Evolutionary conservation across 2,797 vertebrate genomes (phyloP).

Genomic region (Cercopithecus mitis): DNA sequence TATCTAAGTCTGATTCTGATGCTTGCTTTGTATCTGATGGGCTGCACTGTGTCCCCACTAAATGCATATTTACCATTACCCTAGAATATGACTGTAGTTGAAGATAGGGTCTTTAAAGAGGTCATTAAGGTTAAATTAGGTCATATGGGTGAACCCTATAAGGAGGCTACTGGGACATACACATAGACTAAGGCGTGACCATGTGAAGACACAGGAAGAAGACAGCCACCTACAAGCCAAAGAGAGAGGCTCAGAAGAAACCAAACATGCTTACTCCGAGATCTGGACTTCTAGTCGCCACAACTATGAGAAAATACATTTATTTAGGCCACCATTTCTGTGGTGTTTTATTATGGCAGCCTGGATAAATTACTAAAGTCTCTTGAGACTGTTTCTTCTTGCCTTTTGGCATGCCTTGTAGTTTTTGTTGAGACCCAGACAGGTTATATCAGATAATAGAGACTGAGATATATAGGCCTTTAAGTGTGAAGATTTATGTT

Average conservation of each 20-base stretch:
- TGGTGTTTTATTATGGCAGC: background rate
- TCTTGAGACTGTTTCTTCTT: background rate
- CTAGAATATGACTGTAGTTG: background rate
- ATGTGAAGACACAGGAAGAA: background rate
- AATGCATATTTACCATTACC: background rate
- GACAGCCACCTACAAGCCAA: background rate
- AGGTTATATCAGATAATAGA: background rate
- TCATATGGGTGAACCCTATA: background rate
- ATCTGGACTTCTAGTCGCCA: background rate
- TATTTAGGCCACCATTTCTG: background rate
- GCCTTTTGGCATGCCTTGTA: background rate
- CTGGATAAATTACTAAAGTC: background rate
- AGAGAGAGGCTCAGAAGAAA: background rate
- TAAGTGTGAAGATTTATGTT: background rate
- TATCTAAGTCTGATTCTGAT: background rate
- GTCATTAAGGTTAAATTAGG: background rate
- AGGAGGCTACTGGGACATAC: background rate
- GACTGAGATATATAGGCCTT: background rate
- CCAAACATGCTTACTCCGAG: background rate
- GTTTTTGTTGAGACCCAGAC: background rate
- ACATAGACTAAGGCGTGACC: too few species aligned
- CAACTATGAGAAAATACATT: background rate
- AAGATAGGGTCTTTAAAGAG: background rate
- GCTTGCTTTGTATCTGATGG: background rate
- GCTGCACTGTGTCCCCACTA: background rate